Evolutionary conservation across 2,797 vertebrate genomes (phyloP), one percentile per base, ranked within the genome.

Genomic region (Scolopax rusticola): DNA sequence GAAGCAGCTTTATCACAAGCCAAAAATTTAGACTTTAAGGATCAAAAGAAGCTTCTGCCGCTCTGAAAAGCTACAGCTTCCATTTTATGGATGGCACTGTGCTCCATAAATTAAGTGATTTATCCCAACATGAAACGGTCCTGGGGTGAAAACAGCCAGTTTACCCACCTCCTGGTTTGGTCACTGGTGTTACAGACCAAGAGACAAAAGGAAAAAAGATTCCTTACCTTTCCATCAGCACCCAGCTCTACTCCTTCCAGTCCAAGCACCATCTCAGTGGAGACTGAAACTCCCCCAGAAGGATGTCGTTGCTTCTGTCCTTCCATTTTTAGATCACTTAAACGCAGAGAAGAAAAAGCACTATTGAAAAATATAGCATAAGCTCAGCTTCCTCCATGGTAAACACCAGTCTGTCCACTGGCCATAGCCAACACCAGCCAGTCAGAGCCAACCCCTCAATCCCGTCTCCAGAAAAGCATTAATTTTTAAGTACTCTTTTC

Each of bases 191-290:
- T 43, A 51, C 18, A 45, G 9, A 54, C n/a, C 16, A 69, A 59
- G 50, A 60, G 28, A 59, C 1, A 8, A 30, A 2, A 30, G 20
- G 9, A 41, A 17, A 14, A 14, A 28, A 9, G 20, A 17, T 9
- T 33, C 56, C 95, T 98, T 97, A 99, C 99, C 99, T 99, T 99
- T 77, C 99, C 99, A 23, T 98, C 98, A n/a, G 98, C 98, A 57
- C 98, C 98, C 56, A 99, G 96, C 96, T 99, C 99, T 68, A 99
- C 98, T 1, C 99, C 99, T 97, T 99, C 99, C 96, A 99, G 96
- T 12, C 98, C 99, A 36, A 99, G 99, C 53, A 99, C 98, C 95
- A 98, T 98, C 97, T 99, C 99, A 1, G 98, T 97, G 23, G 98
- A 97, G 28, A 98, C 97, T 4, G 97, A 96, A 24, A 98, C 96